Percentiles rank a stretch among this genome's conserved stretches.
phyloP scores from a whole-genome alignment of 2,888 invertebrate genomes.

The Lithosia quadra region DNA sequence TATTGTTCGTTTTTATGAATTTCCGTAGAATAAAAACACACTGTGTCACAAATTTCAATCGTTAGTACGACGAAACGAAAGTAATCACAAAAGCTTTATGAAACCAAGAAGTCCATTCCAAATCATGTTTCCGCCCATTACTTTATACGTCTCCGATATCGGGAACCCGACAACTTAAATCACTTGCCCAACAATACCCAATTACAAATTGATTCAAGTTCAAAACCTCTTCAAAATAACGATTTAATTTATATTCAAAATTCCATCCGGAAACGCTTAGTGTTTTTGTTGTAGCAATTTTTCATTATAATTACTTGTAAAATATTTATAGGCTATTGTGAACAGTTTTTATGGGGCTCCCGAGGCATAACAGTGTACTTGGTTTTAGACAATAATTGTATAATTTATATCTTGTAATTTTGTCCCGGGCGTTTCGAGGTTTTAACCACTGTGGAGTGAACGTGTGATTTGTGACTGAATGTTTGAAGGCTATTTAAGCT shows the following conservation, averaged over 20 bases:
- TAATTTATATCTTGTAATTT: conserved; percentile 77
- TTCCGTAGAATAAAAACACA: background rate
- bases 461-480: conserved; percentile 55
- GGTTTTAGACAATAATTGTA: conserved; percentile 62
- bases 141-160: conserved; percentile 16
- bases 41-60: background rate
- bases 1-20: background rate
- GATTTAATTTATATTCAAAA: conserved; percentile 71
- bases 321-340: conserved; percentile 82
- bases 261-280: conserved; percentile 74
- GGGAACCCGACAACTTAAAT: conserved; percentile 35
- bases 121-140: conserved; percentile 11
- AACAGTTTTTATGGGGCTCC: conserved; percentile 63
- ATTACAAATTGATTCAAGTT: conserved; percentile 64
- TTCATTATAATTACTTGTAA: conserved; percentile 82
- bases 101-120: conserved; percentile 9
- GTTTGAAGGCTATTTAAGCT: conserved; percentile 47
- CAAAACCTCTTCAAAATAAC: conserved; percentile 56
- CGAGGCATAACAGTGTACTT: conserved; percentile 45
- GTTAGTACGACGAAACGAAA: background rate
- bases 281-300: conserved; percentile 66
- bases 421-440: conserved; percentile 58
- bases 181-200: conserved; percentile 58
- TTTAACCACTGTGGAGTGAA: conserved; percentile 56
- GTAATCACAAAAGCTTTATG: conserved; percentile 2